A percentile compares a stretch with the other conserved stretches of the same genome.
Conservation (phyloP, 2,113 vertebrate species). For the Xenopus borealis region DNA sequence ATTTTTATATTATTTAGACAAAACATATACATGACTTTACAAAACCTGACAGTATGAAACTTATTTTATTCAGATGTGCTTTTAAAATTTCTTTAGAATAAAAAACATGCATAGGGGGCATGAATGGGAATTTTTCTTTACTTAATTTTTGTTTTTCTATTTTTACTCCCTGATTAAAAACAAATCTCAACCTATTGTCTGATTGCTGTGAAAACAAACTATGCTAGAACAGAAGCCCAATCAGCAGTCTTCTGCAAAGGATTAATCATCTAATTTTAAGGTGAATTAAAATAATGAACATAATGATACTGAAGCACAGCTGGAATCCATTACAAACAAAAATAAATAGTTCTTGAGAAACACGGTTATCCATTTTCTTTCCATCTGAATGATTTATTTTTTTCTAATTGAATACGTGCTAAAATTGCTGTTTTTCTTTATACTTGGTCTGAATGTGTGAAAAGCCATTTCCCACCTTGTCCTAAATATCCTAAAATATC, state of each 20-base stretch:
- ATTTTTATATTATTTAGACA: no score
- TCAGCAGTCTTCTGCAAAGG: slow-evolving; percentile 48
- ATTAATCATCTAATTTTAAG: slow-evolving; percentile 85
- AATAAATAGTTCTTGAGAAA: slow-evolving; percentile 78
- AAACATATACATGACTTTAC: no score
- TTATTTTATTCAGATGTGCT: no score
- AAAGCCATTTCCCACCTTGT: slow-evolving; percentile 31
- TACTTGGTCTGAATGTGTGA: slow-evolving; percentile 8
- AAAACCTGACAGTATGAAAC: no score
- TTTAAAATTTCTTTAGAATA: no score
- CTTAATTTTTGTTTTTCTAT: no score
- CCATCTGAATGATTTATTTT: slow-evolving; percentile 48
- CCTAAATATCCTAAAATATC: neutral
- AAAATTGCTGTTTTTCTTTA: slow-evolving; percentile 32
- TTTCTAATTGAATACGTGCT: slow-evolving; percentile 25
- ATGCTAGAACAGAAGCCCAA: slow-evolving; percentile 20
- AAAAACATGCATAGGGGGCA: no score
- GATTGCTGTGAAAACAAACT: slow-evolving; percentile 19
- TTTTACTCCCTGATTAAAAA: neutral
- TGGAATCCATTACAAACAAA: slow-evolving; percentile 87
- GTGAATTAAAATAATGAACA: slow-evolving; percentile 73
- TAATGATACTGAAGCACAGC: slow-evolving; percentile 80
- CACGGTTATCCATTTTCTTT: slow-evolving; percentile 55
- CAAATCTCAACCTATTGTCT: slow-evolving; percentile 22
- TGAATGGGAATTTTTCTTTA: no score